These are phyloP conservation scores for Timema podura DNA, from an alignment of 2,888 invertebrate genomes.

Conservation along the genomic window DNA sequence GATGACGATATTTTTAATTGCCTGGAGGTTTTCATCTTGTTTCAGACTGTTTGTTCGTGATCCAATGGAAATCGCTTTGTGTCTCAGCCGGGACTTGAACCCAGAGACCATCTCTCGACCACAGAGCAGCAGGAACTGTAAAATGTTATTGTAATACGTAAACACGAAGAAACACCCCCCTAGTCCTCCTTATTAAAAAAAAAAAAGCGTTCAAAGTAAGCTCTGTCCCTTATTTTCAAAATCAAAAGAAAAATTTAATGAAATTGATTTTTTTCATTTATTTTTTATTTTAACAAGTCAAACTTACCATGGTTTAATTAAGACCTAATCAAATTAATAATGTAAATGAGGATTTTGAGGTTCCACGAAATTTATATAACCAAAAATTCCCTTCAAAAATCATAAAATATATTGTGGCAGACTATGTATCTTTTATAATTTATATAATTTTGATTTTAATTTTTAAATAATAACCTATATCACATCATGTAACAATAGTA, in stretches of 20 bases:
- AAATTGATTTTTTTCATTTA: background rate
- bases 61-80: background rate
- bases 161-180: background rate
- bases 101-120: background rate
- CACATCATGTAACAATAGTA: background rate
- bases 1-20: too few species aligned
- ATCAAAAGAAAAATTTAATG: background rate
- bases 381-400: too few species aligned
- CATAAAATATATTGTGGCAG: background rate
- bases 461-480: background rate
- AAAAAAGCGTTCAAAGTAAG: background rate
- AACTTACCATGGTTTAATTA: background rate
- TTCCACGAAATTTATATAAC: background rate
- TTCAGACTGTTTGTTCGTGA: conserved; percentile 3
- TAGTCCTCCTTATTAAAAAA: background rate
- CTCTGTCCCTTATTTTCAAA: background rate
- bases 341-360: background rate
- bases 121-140: background rate
- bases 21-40: background rate
- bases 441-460: background rate
- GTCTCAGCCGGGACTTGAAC: conserved; percentile 11
- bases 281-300: background rate
- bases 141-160: too few species aligned
- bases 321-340: background rate
- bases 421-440: background rate